Percentiles rank a stretch among this genome's conserved stretches.
Conservation (phyloP, 1,140 invertebrate genomes). For the Bombus pyrosoma region DNA sequence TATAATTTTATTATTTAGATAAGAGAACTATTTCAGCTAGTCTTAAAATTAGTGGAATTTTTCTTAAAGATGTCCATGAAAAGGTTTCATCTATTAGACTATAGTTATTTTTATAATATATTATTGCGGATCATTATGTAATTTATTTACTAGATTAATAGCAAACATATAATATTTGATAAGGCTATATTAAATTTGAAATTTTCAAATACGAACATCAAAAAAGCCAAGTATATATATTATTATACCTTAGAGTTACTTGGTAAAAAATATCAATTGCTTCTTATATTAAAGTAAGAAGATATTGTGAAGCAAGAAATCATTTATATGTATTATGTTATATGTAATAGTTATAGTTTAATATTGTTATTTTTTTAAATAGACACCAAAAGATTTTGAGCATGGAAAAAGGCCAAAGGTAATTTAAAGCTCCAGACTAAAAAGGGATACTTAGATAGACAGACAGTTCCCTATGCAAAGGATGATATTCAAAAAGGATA, state of each 20-base stretch:
- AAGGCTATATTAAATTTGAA: slow-evolving; percentile 47
- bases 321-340: background rate
- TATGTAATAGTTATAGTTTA: slow-evolving; percentile 13
- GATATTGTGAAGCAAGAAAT: background rate
- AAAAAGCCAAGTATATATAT: slow-evolving; percentile 36
- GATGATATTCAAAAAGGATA: slow-evolving; percentile 66
- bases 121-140: background rate
- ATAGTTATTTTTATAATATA: background rate
- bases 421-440: background rate
- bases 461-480: slow-evolving; percentile 41
- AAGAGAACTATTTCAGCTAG: slow-evolving; percentile 41
- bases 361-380: slow-evolving; percentile 28
- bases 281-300: slow-evolving; percentile 59
- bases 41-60: slow-evolving; percentile 37
- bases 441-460: slow-evolving; percentile 42
- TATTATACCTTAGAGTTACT: slow-evolving; percentile 55
- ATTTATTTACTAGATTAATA: slow-evolving; percentile 39
- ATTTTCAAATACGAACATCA: slow-evolving; percentile 51
- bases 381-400: background rate
- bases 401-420: slow-evolving; percentile 35
- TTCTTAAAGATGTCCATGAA: slow-evolving; percentile 44
- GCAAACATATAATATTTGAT: slow-evolving; percentile 62
- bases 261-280: slow-evolving; percentile 55
- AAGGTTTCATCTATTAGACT: slow-evolving; percentile 41
- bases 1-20: slow-evolving; percentile 48